Conservation (phyloP, 1,140 invertebrate genomes). For the Cephus cinctus region DNA sequence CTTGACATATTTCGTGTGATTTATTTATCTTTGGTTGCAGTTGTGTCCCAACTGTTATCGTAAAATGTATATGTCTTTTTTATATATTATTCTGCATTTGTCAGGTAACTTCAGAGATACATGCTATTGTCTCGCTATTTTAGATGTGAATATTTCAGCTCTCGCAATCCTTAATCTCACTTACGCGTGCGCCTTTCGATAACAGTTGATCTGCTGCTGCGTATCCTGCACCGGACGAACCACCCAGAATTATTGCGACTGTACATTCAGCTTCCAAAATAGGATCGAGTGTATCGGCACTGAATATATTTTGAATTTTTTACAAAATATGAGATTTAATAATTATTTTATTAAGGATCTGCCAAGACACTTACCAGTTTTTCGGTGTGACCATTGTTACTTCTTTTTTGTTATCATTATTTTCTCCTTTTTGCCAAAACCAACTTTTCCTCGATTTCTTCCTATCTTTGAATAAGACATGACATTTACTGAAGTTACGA, state of each 20-base stretch:
- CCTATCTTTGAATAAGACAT: too few relatives aligned
- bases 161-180: not conserved
- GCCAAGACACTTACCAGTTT: too few relatives aligned
- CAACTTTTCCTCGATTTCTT: constrained; percentile 1
- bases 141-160: too few relatives aligned
- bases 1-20: not conserved
- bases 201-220: constrained; percentile 48
- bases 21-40: constrained; percentile 28
- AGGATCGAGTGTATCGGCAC: not conserved
- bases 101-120: too few relatives aligned
- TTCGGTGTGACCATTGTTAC: not conserved
- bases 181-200: constrained; percentile 50
- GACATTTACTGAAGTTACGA: too few relatives aligned
- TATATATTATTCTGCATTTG: not conserved
- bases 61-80: not conserved
- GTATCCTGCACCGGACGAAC: constrained; percentile 51
- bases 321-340: too few relatives aligned
- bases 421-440: constrained; percentile 3
- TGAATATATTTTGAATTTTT: too few relatives aligned
- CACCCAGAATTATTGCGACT: constrained; percentile 55
- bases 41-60: constrained; percentile 44
- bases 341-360: too few relatives aligned
- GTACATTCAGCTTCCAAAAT: constrained; percentile 48
- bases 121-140: too few relatives aligned
- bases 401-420: constrained; percentile 1